Base-by-base conservation (phyloP, 30 jellyfish, hydroid and myxozoan genomes). In the Hydractinia symbiolongicarpus region DNA sequence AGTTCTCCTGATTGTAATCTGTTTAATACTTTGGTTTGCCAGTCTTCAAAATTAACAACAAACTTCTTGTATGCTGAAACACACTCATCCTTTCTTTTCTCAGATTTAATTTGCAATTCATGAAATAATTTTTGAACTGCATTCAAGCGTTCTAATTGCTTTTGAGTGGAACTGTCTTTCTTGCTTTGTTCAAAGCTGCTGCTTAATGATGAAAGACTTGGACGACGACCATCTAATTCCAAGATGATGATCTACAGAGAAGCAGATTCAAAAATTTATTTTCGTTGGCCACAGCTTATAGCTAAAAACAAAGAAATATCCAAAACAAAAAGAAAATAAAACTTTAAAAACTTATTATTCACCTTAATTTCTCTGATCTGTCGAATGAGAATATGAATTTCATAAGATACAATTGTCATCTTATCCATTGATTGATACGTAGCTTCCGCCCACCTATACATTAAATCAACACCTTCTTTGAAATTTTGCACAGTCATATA, bases 281-380 rank as follows among this genome's bases (percentile, higher is more conserved):
- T 16, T 60, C 2, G 17, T 60, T 30, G 44, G 44, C 44, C 44
- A 30, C 44, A 30, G 44, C 44, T 30, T 30, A 30, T 30, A 30
- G 44, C 44, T 30, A 30, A 30, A 30, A 30, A 30, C 44, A 1
- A 30, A 30, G 44, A 58, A 11, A 17, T 17, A 58, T 17, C 19
- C 15, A 58, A 58, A 58, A 58, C 1, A 17, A 3, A 13, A 58
- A 58, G 19, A 58, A 17, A 11, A 58, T 11, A 8, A 76, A 76
- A 17, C 16, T 16, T 5, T 78, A 20, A 52, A 5, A 21, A 66
- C 16, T 66, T 21, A 53, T 5, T 51, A 50, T 85, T 4, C 30
- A 92, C 98, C 93, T 92, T 92, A 54, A 92, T 77, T 74, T 92
- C 98, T 69, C 94, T 83, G 81, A 92, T 84, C 78, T 92, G 98